A percentile compares a stretch with the other conserved stretches of the same genome.
These are phyloP conservation scores for Periophthalmus magnuspinnatus DNA, from an alignment of 2,797 vertebrate species.

Conservation along the genomic window DNA sequence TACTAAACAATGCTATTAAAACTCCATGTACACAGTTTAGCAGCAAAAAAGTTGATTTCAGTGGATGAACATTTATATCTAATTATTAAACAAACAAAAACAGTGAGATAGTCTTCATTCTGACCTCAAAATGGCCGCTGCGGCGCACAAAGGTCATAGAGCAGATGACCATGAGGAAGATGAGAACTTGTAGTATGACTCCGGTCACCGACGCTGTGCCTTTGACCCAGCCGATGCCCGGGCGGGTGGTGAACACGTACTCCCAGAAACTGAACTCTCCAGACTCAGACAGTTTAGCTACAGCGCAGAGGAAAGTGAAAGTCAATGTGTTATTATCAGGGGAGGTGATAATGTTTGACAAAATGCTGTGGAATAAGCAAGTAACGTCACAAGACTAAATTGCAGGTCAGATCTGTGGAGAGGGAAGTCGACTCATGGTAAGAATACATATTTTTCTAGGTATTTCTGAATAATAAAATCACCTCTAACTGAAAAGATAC, in stretches of 20 bases:
- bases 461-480: too few species aligned
- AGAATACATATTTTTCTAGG: too few species aligned
- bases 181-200: constrained; percentile 74
- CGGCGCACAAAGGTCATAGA: constrained; percentile 84
- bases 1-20: too few species aligned
- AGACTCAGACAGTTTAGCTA: constrained; percentile 66
- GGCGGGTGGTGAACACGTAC: constrained; percentile 79
- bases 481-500: too few species aligned
- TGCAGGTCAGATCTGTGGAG: too few species aligned
- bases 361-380: too few species aligned
- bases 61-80: too few species aligned
- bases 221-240: constrained; percentile 81
- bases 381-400: too few species aligned
- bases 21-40: too few species aligned
- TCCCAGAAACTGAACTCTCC: constrained; percentile 74
- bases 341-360: too few species aligned
- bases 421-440: too few species aligned
- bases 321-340: not conserved
- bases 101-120: not conserved
- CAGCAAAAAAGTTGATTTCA: too few species aligned
- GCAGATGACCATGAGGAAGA: constrained; percentile 81
- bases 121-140: constrained; percentile 88
- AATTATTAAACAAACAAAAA: not conserved
- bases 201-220: constrained; percentile 81
- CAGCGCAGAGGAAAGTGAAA: not conserved